A percentile compares a stretch with the other conserved stretches of the same genome.
phyloP scores from a whole-genome alignment of 2,888 invertebrate genomes.

The Automeris io region DNA sequence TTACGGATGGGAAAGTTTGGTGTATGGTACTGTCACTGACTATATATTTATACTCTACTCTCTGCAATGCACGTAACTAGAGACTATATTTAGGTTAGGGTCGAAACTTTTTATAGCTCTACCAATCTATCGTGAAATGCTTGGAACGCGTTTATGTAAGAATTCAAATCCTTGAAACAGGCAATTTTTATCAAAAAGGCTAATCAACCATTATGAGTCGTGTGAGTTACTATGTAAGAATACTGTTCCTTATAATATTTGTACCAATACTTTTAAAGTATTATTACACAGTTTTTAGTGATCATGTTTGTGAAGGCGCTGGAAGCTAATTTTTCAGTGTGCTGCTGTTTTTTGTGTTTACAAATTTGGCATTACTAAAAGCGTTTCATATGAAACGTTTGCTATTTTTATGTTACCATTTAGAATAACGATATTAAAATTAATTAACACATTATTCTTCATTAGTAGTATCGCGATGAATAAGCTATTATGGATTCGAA shows the following conservation, averaged over 20 bases:
- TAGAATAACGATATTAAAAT: conserved; percentile 31
- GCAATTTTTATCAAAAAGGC: conserved; percentile 39
- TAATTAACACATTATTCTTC: conserved; percentile 9
- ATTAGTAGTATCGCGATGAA: conserved; percentile 1
- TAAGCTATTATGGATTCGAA: conserved; percentile 37
- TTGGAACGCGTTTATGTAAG: conserved; percentile 12
- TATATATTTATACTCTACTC: too few relatives aligned
- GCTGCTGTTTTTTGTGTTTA: conserved; percentile 59
- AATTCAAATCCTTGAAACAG: conserved; percentile 20
- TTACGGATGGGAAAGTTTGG: too few relatives aligned
- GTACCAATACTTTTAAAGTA: conserved; percentile 1
- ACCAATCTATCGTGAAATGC: too few relatives aligned
- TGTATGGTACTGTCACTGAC: too few relatives aligned
- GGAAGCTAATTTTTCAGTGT: conserved; percentile 52
- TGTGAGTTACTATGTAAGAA: conserved; percentile 35
- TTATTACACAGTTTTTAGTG: conserved; percentile 15
- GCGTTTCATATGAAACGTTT: conserved; percentile 46
- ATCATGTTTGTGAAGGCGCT: conserved; percentile 51
- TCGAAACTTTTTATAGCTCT: too few relatives aligned
- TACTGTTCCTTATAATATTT: conserved; percentile 17
- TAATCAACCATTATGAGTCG: conserved; percentile 28
- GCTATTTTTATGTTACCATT: conserved; percentile 62
- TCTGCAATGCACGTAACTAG: too few relatives aligned
- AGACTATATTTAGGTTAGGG: too few relatives aligned
- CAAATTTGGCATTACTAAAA: conserved; percentile 63